Evolutionary conservation across 53 echinoderm and acorn worm species (phyloP), one percentile per base, ranked within the genome.

Genomic region (Patiria pectinifera): DNA sequence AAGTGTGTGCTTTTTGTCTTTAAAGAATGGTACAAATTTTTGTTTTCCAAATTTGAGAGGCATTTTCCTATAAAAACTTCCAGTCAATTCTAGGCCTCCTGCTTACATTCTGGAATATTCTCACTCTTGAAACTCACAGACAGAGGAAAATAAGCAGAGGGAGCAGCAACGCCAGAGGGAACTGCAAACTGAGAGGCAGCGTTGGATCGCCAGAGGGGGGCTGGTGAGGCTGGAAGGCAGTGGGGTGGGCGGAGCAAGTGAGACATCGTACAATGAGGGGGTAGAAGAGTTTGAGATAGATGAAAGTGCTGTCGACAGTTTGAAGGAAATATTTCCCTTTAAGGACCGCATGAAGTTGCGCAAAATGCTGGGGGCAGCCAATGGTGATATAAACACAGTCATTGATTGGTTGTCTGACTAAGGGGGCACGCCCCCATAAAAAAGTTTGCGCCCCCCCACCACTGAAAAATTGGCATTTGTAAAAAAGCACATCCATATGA

Each of bases 361-460:
- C n/a, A 63, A 90, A 3, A 90, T 90, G 90, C 48, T 90, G 47
- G 45, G 25, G n/a, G 80, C 90, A 46, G 81, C 90, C 18, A 19
- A 48, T 7, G 82, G 90, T 8, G 81, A 90, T 48, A 80, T 90
- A 10, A 90, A 90, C 49, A 90, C 61, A 48, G 90, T 90, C 81
- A 90, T 90, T 66, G 90, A 90, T 47, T 90, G 90, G 90, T 47
- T 90, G 6, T 90, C 90, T 80, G 45, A 89, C 62, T 78, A 48
- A 83, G 13, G 24, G 35, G 35, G 35, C 35, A 35, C 35, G 0
- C 35, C 35, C 35, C 35, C 35, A 35, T 35, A 35, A 35, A 35
- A 35, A 1, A 35, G 35, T 35, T 35, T 1, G 0, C 35, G 0
- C 35, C 35, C 35, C 35, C 35, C 35, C 35, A 0, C 35, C 35